Evolutionary conservation across 2,888 invertebrate genomes (phyloP).

Genomic region (Zygogramma bicolorata): DNA sequence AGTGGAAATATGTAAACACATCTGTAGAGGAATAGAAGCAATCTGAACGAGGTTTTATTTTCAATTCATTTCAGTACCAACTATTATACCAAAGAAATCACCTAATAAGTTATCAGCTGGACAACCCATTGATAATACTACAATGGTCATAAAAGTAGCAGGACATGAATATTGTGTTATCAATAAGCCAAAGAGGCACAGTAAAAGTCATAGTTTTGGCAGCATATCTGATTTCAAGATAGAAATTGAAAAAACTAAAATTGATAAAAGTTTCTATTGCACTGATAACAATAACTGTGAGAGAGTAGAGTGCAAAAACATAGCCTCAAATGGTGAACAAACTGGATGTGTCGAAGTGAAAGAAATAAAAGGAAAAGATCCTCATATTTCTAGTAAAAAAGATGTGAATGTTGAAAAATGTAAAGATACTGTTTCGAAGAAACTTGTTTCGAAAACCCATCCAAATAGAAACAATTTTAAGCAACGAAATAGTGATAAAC

Average conservation of each 20-base stretch:
- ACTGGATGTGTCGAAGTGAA: conserved; percentile 33
- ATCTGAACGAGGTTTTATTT: conserved; percentile 5
- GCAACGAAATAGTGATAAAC: conserved; percentile 30
- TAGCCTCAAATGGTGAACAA: conserved; percentile 16
- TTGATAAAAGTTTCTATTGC: conserved; percentile 54
- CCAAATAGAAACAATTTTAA: conserved; percentile 9
- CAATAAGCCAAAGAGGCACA: conserved; percentile 61
- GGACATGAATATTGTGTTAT: conserved; percentile 66
- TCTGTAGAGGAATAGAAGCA: background rate
- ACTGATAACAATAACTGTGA: conserved; percentile 39
- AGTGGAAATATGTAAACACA: background rate
- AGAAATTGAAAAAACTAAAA: conserved; percentile 59
- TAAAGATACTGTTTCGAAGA: conserved; percentile 14
- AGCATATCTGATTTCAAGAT: conserved; percentile 63
- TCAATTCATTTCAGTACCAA: conserved; percentile 42
- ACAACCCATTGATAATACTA: conserved; percentile 63
- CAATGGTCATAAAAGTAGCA: conserved; percentile 66
- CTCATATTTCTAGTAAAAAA: conserved; percentile 1
- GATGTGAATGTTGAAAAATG: conserved; percentile 20
- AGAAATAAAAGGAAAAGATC: conserved; percentile 16
- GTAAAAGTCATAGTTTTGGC: conserved; percentile 65
- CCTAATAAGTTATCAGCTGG: conserved; percentile 52
- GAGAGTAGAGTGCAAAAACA: conserved; percentile 35
- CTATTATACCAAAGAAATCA: conserved; percentile 55
- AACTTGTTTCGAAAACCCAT: conserved; percentile 17